These are phyloP conservation scores for Poecilia picta DNA, from an alignment of 2,797 vertebrate genomes.

Conservation along the genomic window DNA sequence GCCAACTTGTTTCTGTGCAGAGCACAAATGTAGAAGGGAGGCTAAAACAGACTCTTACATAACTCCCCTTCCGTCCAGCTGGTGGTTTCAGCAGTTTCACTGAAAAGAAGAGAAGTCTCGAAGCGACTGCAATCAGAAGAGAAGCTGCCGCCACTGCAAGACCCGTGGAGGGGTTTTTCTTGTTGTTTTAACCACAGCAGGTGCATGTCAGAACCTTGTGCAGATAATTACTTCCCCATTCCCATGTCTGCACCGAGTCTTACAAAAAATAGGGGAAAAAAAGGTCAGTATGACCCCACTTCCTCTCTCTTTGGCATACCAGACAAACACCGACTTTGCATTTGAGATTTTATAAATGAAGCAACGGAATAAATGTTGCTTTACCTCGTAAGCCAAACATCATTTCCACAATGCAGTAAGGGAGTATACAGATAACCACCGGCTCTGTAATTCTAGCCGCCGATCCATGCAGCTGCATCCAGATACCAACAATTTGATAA, in stretches of 20 bases:
- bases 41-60: neutral
- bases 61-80: slow-evolving; percentile 16
- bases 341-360: neutral
- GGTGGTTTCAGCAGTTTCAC: slow-evolving; percentile 24
- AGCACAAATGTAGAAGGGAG: slow-evolving; percentile 4
- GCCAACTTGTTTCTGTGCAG: slow-evolving; percentile 1
- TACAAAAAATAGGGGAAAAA: no score
- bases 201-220: neutral
- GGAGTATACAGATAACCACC: slow-evolving; percentile 19
- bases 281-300: no score
- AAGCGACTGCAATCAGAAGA: neutral
- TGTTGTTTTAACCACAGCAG: neutral
- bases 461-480: slow-evolving; percentile 36
- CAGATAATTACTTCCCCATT: slow-evolving; percentile 12
- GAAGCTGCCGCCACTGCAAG: neutral
- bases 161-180: neutral
- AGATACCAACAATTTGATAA: slow-evolving; percentile 35
- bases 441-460: slow-evolving; percentile 43
- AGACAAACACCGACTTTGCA: neutral
- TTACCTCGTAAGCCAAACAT: slow-evolving; percentile 29
- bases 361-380: neutral
- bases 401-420: slow-evolving; percentile 9
- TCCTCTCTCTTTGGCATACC: neutral
- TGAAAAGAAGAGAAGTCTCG: slow-evolving; percentile 1
- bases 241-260: slow-evolving; percentile 8